Conservation (phyloP, 2,888 invertebrate species). For the Drosophila neoperkinsi region DNA sequence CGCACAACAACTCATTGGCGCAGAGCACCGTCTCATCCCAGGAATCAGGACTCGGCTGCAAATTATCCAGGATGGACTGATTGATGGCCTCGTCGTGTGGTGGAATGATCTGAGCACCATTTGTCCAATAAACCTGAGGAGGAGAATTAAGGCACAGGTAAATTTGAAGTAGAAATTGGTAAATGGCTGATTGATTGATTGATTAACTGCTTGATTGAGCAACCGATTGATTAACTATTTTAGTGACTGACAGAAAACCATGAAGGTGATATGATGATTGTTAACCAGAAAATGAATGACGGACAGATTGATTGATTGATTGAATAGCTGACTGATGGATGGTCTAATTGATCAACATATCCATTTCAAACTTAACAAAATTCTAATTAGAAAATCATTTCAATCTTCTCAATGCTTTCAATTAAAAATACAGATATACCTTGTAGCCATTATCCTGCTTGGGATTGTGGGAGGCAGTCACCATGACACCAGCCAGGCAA, state of each 20-base stretch:
- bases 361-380: background rate
- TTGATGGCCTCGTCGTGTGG: constrained; percentile 96
- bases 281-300: too few species aligned
- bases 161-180: background rate
- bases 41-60: constrained; percentile 91
- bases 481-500: constrained; percentile 95
- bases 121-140: constrained; percentile 92
- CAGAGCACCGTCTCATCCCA: constrained; percentile 90
- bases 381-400: background rate
- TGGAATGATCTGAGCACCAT: constrained; percentile 97
- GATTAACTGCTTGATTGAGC: background rate
- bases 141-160: background rate
- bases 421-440: constrained; percentile 44
- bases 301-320: background rate
- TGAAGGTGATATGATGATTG: background rate
- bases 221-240: background rate
- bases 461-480: constrained; percentile 98
- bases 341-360: background rate
- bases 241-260: background rate
- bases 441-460: constrained; percentile 99
- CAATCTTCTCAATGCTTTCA: background rate
- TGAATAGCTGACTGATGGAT: background rate
- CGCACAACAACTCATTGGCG: constrained; percentile 87
- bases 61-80: constrained; percentile 90
- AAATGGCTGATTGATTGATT: background rate